These are phyloP conservation scores for Pseudochaenichthys georgianus DNA, from an alignment of 2,797 vertebrate genomes.

Conservation along the genomic window DNA sequence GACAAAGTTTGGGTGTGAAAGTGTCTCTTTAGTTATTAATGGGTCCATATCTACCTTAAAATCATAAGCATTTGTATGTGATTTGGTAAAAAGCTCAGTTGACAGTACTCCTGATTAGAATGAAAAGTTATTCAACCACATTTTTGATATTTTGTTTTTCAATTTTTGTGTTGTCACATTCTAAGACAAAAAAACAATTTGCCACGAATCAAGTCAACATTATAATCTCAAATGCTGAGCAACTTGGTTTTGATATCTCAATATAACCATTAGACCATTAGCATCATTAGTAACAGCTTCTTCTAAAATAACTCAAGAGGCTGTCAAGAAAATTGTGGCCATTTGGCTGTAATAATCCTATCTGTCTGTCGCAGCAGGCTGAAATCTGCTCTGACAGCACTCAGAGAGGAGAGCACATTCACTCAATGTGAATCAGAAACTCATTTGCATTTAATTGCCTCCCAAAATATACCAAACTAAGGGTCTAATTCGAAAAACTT, in stretches of 20 bases:
- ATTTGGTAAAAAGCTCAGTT: too few species aligned
- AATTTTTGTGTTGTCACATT: not conserved
- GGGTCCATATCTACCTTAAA: too few species aligned
- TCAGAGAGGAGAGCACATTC: not conserved
- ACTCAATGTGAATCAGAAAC: not conserved
- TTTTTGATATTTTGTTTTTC: not conserved
- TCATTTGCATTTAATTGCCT: not conserved
- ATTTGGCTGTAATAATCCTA: slow-evolving; percentile 10
- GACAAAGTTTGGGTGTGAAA: too few species aligned
- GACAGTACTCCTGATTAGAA: too few species aligned
- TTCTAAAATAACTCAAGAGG: slow-evolving; percentile 17
- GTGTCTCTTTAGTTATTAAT: too few species aligned
- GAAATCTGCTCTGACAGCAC: not conserved
- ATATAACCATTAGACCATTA: not conserved
- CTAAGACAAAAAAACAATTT: not conserved
- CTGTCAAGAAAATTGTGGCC: not conserved
- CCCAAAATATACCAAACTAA: not conserved
- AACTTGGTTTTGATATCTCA: not conserved
- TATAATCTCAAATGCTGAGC: not conserved
- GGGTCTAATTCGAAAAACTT: not conserved
- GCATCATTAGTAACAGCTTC: not conserved
- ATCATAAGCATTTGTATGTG: too few species aligned
- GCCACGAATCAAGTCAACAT: not conserved
- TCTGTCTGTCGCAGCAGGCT: not conserved
- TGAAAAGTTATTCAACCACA: not conserved